A percentile compares a stretch with the other conserved stretches of the same genome.
These are phyloP conservation scores for Tortrix viridana DNA, from an alignment of 2,888 invertebrate genomes.

Conservation along the genomic window DNA sequence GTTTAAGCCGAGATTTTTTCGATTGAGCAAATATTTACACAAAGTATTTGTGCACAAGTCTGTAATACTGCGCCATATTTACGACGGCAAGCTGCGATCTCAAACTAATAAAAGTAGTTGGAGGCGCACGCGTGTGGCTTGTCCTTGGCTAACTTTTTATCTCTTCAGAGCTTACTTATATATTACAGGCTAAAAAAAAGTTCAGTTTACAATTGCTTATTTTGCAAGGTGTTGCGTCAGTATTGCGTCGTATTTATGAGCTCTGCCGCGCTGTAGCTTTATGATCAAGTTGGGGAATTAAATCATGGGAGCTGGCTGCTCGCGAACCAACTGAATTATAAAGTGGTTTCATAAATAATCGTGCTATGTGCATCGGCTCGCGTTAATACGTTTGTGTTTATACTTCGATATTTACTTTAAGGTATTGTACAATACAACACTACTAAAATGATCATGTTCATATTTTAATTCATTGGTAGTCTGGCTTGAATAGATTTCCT, in stretches of 20 bases:
- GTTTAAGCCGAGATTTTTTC: too few species aligned
- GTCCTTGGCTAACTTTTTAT: constrained; percentile 48
- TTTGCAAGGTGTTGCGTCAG: constrained; percentile 34
- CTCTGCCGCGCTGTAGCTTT: constrained; percentile 34
- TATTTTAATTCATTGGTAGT: too few species aligned
- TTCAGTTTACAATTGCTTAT: constrained; percentile 41
- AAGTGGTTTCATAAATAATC: constrained; percentile 34
- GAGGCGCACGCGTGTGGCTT: constrained; percentile 40
- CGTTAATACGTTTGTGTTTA: constrained; percentile 2
- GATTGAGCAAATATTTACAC: neutral
- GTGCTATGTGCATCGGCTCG: constrained; percentile 15
- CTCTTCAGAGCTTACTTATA: constrained; percentile 49
- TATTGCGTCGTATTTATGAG: constrained; percentile 34
- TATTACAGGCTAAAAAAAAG: too few species aligned
- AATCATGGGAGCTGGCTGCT: constrained; percentile 33
- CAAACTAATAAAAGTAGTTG: constrained; percentile 56
- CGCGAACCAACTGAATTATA: constrained; percentile 33
- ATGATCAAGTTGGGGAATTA: constrained; percentile 38
- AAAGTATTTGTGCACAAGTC: constrained; percentile 12
- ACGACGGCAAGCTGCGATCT: constrained; percentile 43
- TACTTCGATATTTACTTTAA: neutral
- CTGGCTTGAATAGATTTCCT: too few species aligned
- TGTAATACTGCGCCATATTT: constrained; percentile 23
- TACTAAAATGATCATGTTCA: neutral
- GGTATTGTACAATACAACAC: neutral